Base-by-base conservation (phyloP, 30 jellyfish, hydroid and myxozoan genomes). In the Cassiopea andromeda region DNA sequence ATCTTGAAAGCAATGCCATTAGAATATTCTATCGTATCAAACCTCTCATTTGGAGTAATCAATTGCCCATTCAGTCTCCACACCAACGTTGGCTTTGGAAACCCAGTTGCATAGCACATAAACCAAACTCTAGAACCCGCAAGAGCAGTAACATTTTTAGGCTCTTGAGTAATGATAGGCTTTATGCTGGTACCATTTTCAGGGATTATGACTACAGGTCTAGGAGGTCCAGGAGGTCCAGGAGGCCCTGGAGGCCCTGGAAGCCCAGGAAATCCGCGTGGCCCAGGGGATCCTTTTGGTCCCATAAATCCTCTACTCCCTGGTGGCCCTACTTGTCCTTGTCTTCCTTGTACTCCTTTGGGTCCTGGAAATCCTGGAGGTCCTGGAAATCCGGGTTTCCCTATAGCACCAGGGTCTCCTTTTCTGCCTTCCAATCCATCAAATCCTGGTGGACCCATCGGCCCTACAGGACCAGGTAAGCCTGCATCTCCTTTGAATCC, bases 401-500 rank as follows among this genome's bases (percentile, higher is more conserved):
- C 79, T 70, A 54, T 5, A 1, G 1, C 54, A 14, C 79, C 79
- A 8, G 49, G 16, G 5, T 70, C 50, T 15, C 79, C 79, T 70
- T 16, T 27, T 70, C 4, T n/a, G 12, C 79, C 79, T 0, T 7
- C 12, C 16, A 8, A 10, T 19, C 79, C 79, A 6, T 0, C 27
- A 7, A 43, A 7, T 70, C 79, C 79, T 6, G 0, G 0, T 6
- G 38, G 15, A 3, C 79, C 79, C 10, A 2, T 0, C 1, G 54
- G 79, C 16, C 79, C 79, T 70, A 7, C 12, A 2, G 54, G 79
- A 5, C 79, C 79, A 19, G 54, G 49, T 0, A 12, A 0, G 27
- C 79, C 79, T 8, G 38, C 50, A 70, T 70, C 79, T 12, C 79
- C 79, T 70, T 70, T 70, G 15, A 70, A 70, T 70, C 79, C 79